Base-by-base conservation (phyloP, 2,797 vertebrate genomes). In the Coccyzus lansbergi region DNA sequence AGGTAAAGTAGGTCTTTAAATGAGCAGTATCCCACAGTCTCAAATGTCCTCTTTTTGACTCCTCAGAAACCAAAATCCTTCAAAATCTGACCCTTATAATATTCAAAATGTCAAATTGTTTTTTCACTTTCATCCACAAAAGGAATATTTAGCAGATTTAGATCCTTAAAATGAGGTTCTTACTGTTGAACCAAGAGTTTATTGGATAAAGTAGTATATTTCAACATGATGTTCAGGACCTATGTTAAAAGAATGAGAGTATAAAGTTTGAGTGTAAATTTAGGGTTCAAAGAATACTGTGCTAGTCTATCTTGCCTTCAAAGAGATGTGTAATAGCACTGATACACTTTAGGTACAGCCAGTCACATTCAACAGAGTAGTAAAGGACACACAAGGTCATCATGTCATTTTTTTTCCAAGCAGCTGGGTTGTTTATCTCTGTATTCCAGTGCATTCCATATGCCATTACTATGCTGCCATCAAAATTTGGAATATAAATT, bases 91-190 rank as follows among this genome's bases (percentile, higher is more conserved):
- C 75, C 63, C 36, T 25, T 81, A 34, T 68, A 83, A 64, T 90
- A 76, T 88, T 92, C 69, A 68, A 91, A 93, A 92, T 81, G 34
- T 83, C 71, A 90, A 90, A 86, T 46, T 70, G 18, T 64, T 87
- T 80, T 84, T 88, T 87, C 19, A 40, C 33, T 84, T 88, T 72
- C 20, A 44, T 65, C 52, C 56, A 63, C 38, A 55, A 65, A 80
- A 67, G 71, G 88, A 86, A 62, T 86, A 92, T 87, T 92, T 44
- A 80, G 62, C 53, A 84, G 56, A 71, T 92, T 90, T 93, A 93
- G 89, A 84, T 85, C 71, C 56, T 85, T 93, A 76, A 94, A 83
- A 87, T 89, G 26, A 93, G 71, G 29, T 79, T 75, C 72, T 92
- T 58, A 65, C 63, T 84, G 36, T 79, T 91, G 89, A 92, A 88